Percentiles rank a stretch among this genome's conserved stretches.
Evolutionary conservation across 2,797 vertebrate species (phyloP).

Genomic region (Gobionotothen gibberifrons): DNA sequence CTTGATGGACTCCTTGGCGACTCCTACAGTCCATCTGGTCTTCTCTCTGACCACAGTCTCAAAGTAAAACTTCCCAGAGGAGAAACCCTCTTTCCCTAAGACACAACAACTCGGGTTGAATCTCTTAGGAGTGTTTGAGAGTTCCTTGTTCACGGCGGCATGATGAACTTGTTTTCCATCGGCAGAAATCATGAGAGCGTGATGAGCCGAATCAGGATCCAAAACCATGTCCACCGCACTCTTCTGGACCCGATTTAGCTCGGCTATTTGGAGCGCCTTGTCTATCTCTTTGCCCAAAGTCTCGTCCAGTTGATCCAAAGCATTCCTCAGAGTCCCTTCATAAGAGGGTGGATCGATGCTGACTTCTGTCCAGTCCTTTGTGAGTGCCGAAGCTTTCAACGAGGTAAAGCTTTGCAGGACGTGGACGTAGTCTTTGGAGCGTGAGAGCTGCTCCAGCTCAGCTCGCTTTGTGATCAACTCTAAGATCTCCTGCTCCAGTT

Average conservation of each 20-base stretch:
- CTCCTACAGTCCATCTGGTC: constrained; percentile 38
- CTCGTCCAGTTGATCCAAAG: constrained; percentile 38
- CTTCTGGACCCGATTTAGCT: not conserved
- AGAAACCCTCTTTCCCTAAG: constrained; percentile 15
- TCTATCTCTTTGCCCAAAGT: constrained; percentile 21
- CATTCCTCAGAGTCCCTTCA: not conserved
- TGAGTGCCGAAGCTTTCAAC: not conserved
- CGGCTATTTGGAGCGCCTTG: constrained; percentile 30
- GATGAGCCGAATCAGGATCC: constrained; percentile 7
- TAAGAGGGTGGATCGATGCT: not conserved
- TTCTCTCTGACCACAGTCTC: constrained; percentile 21
- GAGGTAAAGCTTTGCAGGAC: not conserved
- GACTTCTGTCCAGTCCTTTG: constrained; percentile 3
- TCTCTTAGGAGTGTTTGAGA: not conserved
- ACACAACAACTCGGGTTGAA: constrained; percentile 18
- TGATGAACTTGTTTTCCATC: constrained; percentile 5
- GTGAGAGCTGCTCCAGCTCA: constrained; percentile 10
- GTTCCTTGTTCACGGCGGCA: not conserved
- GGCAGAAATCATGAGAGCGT: constrained; percentile 1
- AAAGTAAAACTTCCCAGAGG: constrained; percentile 26
- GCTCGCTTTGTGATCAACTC: not conserved
- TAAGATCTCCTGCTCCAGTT: constrained; percentile 28
- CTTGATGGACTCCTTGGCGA: constrained; percentile 30
- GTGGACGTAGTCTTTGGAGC: constrained; percentile 11
- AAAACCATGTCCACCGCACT: constrained; percentile 1